Percentiles rank a stretch among this genome's conserved stretches.
Conservation (phyloP, 2,888 invertebrate genomes). For the Malthinus flaveolus region DNA sequence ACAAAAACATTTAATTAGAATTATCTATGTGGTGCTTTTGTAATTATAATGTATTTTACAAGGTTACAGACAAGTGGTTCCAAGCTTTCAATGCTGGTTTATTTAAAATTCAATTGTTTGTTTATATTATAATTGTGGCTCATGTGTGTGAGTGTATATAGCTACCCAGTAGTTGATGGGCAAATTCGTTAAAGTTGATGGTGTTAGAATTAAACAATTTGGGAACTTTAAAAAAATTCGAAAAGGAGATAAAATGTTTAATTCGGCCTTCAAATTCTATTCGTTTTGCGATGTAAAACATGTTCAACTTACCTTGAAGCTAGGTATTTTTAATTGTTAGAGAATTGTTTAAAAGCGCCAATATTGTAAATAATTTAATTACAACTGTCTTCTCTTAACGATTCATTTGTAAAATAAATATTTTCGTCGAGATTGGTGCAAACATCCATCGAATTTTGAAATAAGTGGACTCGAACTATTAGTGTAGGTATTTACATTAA, state of each 20-base stretch:
- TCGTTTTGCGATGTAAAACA: conserved; percentile 21
- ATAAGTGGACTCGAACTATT: too few relatives aligned
- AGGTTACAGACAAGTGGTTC: conserved; percentile 23
- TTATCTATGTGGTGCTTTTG: conserved; percentile 12
- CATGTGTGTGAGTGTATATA: too few relatives aligned
- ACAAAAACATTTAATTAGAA: too few relatives aligned
- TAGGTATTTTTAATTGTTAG: conserved; percentile 7
- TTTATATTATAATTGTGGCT: background rate
- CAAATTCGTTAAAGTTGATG: background rate
- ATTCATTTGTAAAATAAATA: too few relatives aligned
- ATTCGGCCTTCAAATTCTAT: conserved; percentile 20
- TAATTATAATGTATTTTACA: conserved; percentile 17
- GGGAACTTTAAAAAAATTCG: conserved; percentile 3
- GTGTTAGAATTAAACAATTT: conserved; percentile 1
- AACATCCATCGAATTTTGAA: too few relatives aligned
- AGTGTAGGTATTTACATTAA: too few relatives aligned
- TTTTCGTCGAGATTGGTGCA: too few relatives aligned
- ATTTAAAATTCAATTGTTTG: conserved; percentile 11
- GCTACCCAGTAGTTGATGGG: background rate
- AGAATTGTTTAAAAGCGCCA: background rate
- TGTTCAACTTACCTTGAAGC: conserved; percentile 26
- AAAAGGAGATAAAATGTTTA: conserved; percentile 10
- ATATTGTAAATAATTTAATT: too few relatives aligned
- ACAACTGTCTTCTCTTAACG: too few relatives aligned
- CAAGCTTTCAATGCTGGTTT: conserved; percentile 22